A percentile compares a stretch with the other conserved stretches of the same genome.
Evolutionary conservation across 2,797 vertebrate genomes (phyloP).

Genomic region (Rhinophrynus dorsalis): DNA sequence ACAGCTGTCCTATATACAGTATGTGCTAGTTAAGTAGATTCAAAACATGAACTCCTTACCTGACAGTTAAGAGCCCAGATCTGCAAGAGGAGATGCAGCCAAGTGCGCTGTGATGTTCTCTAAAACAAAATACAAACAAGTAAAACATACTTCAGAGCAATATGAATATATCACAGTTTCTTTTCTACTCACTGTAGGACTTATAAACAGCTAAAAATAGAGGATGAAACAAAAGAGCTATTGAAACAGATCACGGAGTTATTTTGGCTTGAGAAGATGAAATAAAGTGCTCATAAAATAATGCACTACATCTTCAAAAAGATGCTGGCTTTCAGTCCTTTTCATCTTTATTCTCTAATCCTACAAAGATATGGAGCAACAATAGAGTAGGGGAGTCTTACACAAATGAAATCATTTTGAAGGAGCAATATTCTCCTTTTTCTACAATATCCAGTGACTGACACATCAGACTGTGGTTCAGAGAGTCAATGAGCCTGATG

Average conservation of each 20-base stretch:
- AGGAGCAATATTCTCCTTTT: too few relatives aligned
- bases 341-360: constrained; percentile 1
- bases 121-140: constrained; percentile 6
- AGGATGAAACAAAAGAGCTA: constrained; percentile 14
- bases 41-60: constrained; percentile 16
- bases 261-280: constrained; percentile 7
- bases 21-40: too few relatives aligned
- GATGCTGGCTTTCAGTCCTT: neutral
- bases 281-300: constrained; percentile 22
- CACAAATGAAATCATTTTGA: neutral
- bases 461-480: too few relatives aligned
- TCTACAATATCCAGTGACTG: too few relatives aligned
- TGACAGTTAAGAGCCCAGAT: neutral
- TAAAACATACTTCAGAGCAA: neutral
- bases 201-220: constrained; percentile 23
- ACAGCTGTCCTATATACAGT: too few relatives aligned
- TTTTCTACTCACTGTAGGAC: neutral
- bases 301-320: neutral
- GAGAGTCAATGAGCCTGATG: too few relatives aligned
- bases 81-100: neutral
- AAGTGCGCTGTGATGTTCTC: neutral
- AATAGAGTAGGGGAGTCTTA: neutral
- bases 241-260: neutral
- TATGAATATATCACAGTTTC: neutral
- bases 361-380: neutral